Conservation (phyloP, 2,888 invertebrate species). For the Rhamphomyia laevipes region DNA sequence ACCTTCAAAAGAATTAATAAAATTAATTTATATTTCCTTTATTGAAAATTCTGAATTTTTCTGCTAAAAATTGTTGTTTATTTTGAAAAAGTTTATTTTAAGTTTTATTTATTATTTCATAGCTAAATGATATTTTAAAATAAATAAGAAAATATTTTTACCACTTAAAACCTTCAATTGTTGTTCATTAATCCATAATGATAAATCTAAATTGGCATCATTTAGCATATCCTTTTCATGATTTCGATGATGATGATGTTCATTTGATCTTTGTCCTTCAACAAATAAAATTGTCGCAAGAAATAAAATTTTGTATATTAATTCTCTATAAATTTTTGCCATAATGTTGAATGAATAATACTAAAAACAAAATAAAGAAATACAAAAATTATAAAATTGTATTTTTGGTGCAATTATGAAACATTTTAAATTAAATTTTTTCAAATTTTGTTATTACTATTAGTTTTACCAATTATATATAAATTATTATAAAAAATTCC, state of each 20-base stretch:
- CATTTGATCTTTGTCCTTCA: too few relatives aligned
- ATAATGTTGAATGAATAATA: too few relatives aligned
- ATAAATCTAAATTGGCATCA: slow-evolving; percentile 44
- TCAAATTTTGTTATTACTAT: too few relatives aligned
- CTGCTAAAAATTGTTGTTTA: background rate
- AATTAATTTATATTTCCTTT: slow-evolving; percentile 10
- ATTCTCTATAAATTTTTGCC: too few relatives aligned
- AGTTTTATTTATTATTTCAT: background rate
- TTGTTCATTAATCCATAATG: slow-evolving; percentile 82
- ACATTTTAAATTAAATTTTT: too few relatives aligned
- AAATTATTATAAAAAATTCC: too few relatives aligned
- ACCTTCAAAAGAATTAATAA: slow-evolving; percentile 40
- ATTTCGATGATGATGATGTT: slow-evolving; percentile 6
- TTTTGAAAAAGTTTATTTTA: background rate
- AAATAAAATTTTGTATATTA: too few relatives aligned
- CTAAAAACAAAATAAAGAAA: too few relatives aligned
- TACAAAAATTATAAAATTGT: too few relatives aligned
- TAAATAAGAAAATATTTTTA: slow-evolving; percentile 30
- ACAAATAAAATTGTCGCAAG: too few relatives aligned
- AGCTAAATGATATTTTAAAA: background rate
- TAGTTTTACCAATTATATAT: too few relatives aligned
- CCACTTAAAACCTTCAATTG: slow-evolving; percentile 87
- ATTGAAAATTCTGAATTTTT: background rate
- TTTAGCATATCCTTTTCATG: slow-evolving; percentile 22
- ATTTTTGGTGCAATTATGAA: too few relatives aligned